These are phyloP conservation scores for Indicator indicator DNA, from an alignment of 2,113 vertebrate species.

Conservation along the genomic window DNA sequence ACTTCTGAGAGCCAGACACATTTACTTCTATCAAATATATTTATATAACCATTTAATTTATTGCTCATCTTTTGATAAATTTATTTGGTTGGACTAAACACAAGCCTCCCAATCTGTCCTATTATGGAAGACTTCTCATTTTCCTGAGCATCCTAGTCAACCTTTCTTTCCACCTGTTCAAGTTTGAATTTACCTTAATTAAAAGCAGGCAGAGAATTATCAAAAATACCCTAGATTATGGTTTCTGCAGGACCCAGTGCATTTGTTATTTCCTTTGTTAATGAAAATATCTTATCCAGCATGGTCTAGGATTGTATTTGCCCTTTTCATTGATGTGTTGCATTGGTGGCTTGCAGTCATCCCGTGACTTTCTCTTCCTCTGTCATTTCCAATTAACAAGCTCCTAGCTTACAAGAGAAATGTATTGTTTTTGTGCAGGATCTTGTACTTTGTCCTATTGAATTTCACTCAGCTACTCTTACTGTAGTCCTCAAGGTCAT, in stretches of 20 bases:
- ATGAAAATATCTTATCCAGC: neutral
- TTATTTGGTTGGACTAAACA: neutral
- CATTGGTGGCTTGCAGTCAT: slow-evolving; percentile 12
- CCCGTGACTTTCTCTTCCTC: slow-evolving; percentile 12
- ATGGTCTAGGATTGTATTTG: neutral
- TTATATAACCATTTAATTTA: neutral
- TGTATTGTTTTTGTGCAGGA: slow-evolving; percentile 28
- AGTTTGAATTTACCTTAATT: neutral
- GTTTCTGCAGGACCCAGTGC: neutral
- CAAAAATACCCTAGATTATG: neutral
- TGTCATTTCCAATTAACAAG: slow-evolving; percentile 60
- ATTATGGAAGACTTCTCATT: neutral
- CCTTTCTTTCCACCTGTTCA: neutral
- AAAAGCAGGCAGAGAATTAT: neutral
- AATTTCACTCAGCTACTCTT: slow-evolving; percentile 50
- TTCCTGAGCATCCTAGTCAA: neutral
- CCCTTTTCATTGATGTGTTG: neutral
- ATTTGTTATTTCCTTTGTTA: neutral
- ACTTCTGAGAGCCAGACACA: neutral
- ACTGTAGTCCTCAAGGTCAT: slow-evolving; percentile 47
- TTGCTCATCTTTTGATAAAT: neutral
- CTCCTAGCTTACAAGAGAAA: slow-evolving; percentile 44
- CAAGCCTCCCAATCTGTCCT: neutral
- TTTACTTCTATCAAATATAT: neutral
- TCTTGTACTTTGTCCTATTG: slow-evolving; percentile 56